Base-by-base conservation (phyloP, 2,888 invertebrate genomes). In the Sinopyrophorus schimmeli region DNA sequence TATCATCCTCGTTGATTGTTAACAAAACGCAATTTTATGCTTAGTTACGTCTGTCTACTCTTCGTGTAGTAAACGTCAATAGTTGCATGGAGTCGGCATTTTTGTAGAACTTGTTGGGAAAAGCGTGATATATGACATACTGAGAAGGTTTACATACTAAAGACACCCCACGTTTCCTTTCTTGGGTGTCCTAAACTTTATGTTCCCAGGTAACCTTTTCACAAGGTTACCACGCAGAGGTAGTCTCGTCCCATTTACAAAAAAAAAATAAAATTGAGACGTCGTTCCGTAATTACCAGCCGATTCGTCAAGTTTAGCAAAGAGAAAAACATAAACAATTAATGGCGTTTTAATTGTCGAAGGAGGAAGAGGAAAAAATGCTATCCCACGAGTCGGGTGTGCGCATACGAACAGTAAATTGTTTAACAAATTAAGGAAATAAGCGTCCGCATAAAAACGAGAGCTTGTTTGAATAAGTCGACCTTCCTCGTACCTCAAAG, bases 401-500 rank as follows among this genome's bases (percentile, higher is more conserved):
- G n/a, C n/a, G n/a, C n/a, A n/a, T n/a, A n/a, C n/a, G n/a, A n/a
- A n/a, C n/a, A n/a, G n/a, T n/a, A n/a, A n/a, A n/a, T n/a, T n/a
- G n/a, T n/a, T n/a, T n/a, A n/a, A n/a, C n/a, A n/a, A n/a, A n/a
- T n/a, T n/a, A n/a, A n/a, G n/a, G n/a, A n/a, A n/a, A n/a, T n/a
- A n/a, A n/a, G n/a, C n/a, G n/a, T 26, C 5, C 3, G 26, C 3
- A 9, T 5, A 10, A 26, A 9, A 7, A 3, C n/a, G n/a, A 9
- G 4, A 3, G 26, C 12, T 3, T 11, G 15, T 6, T 11, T 3
- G 31, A 7, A 20, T 31, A 17, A 17, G 14, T 55, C 59, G 57
- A 63, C 61, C 61, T 60, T 56, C 57, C 51, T 55, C 53, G 46
- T 53, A 57, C 53, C 42, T 43, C 41, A 43, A 38, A 48, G 49